phyloP scores from a whole-genome alignment of 2,888 invertebrate species.

The Tenthredo livida region DNA sequence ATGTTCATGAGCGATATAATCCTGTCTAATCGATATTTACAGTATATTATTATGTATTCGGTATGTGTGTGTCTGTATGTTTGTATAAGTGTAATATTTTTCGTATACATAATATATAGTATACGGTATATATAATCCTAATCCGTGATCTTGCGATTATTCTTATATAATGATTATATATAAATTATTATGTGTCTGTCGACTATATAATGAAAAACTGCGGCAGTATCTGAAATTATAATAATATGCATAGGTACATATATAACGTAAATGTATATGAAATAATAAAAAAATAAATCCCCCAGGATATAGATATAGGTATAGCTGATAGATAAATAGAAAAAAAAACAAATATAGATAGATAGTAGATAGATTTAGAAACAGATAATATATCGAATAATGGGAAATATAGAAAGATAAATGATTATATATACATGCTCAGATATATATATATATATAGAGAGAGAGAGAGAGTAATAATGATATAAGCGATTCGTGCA shows the following conservation, averaged over 20 bases:
- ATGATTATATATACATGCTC: not conserved
- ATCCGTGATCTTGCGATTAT: not conserved
- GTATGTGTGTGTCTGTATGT: slow-evolving; percentile 9
- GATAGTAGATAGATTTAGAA: not conserved
- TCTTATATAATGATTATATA: not conserved
- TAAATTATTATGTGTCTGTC: not conserved
- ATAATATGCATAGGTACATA: not conserved
- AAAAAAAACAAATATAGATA: not conserved
- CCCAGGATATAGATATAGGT: not conserved
- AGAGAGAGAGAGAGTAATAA: not conserved
- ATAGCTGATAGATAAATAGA: not conserved
- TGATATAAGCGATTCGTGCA: not conserved
- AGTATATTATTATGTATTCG: not conserved
- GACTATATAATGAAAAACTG: not conserved
- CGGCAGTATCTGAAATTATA: not conserved
- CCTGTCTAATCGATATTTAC: no score
- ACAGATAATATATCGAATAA: not conserved
- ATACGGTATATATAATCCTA: not conserved
- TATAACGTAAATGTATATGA: not conserved
- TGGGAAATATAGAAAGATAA: not conserved
- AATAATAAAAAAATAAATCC: not conserved
- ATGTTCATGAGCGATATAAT: no score
- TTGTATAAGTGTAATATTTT: not conserved
- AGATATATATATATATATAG: not conserved
- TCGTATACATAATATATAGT: not conserved